phyloP scores from a whole-genome alignment of 1,140 invertebrate genomes.

The Lordiphosa stackelbergi region DNA sequence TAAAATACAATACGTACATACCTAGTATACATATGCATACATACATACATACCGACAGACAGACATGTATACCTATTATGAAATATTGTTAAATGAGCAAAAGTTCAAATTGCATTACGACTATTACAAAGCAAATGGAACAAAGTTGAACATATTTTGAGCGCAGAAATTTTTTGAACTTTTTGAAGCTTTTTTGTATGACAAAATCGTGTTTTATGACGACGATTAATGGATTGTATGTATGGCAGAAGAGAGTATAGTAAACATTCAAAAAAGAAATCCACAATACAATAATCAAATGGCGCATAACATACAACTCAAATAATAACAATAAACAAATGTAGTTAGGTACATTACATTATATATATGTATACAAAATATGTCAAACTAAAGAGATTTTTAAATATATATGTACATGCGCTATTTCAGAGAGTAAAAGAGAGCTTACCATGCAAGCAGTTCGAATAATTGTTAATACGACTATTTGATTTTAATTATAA shows the following conservation, averaged over 20 bases:
- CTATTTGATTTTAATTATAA: conserved; percentile 29
- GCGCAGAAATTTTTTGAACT: conserved; percentile 62
- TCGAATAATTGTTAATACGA: conserved; percentile 13
- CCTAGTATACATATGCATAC: conserved; percentile 44
- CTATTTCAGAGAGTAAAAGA: conserved; percentile 21
- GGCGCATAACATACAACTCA: conserved; percentile 11
- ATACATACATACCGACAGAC: conserved; percentile 30
- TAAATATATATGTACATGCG: conserved; percentile 45
- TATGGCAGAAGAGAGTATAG: not conserved
- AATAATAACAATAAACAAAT: conserved; percentile 2
- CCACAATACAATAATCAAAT: not conserved
- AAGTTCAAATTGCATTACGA: conserved; percentile 71
- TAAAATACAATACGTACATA: conserved; percentile 51
- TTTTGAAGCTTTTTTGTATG: conserved; percentile 66
- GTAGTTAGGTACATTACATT: conserved; percentile 52
- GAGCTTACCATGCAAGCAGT: conserved; percentile 56
- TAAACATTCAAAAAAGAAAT: conserved; percentile 1
- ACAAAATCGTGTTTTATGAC: too few species aligned
- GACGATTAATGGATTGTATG: conserved; percentile 20
- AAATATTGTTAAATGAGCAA: conserved; percentile 69
- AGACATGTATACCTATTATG: conserved; percentile 53
- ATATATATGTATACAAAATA: conserved; percentile 23
- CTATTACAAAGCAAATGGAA: conserved; percentile 68
- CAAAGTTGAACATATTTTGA: conserved; percentile 74
- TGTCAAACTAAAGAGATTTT: conserved; percentile 58